These are phyloP conservation scores for Boleophthalmus pectinirostris DNA, from an alignment of 2,113 vertebrate genomes.

Conservation along the genomic window DNA sequence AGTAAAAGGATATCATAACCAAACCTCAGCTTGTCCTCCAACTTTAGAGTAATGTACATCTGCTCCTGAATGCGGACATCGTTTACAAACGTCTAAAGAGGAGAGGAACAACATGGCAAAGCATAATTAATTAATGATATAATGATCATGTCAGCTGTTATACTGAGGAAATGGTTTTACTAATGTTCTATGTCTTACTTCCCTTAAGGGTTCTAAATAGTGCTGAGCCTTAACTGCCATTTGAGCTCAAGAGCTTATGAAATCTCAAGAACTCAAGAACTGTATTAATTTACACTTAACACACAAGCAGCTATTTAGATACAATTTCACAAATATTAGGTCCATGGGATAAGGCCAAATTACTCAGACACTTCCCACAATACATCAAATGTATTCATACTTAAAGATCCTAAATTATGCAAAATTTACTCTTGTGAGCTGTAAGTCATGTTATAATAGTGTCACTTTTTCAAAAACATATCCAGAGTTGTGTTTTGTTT, in stretches of 20 bases:
- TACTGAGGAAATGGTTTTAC: not conserved
- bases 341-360: not conserved
- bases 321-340: not conserved
- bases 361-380: not conserved
- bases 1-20: slow-evolving; percentile 98
- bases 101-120: slow-evolving; percentile 29
- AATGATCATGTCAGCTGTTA: not conserved
- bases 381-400: not conserved
- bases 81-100: slow-evolving; percentile 93
- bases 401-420: too few relatives aligned
- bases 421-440: too few relatives aligned
- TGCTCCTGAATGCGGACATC: slow-evolving; percentile 97
- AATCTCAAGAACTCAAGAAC: not conserved
- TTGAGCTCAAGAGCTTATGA: not conserved
- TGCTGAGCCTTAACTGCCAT: not conserved
- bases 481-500: too few relatives aligned
- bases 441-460: too few relatives aligned
- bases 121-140: not conserved
- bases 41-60: slow-evolving; percentile 94
- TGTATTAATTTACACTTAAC: not conserved
- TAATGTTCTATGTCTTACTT: too few relatives aligned
- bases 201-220: not conserved
- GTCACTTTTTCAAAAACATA: too few relatives aligned
- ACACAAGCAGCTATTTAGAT: not conserved
- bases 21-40: slow-evolving; percentile 97